These are phyloP conservation scores for Tiliqua scincoides DNA, from an alignment of 2,113 vertebrate genomes.

Conservation along the genomic window DNA sequence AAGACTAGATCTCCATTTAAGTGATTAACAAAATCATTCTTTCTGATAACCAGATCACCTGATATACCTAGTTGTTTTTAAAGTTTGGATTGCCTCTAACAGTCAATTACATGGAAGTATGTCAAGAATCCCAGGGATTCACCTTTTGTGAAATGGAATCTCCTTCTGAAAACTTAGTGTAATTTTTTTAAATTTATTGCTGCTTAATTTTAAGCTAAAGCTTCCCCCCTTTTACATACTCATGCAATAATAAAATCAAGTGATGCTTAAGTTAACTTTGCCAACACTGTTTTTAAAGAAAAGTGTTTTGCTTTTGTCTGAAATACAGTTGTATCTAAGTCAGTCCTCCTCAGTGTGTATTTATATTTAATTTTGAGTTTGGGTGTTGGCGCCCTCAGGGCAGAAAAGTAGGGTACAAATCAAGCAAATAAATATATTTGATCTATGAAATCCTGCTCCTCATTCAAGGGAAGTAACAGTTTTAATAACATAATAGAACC, in stretches of 20 bases:
- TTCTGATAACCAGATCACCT: background rate
- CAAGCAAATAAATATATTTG: background rate
- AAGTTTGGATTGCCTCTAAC: background rate
- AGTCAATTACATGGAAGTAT: background rate
- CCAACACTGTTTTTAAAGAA: background rate
- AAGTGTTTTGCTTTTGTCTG: background rate
- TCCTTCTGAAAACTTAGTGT: background rate
- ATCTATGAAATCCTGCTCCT: background rate
- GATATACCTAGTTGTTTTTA: background rate
- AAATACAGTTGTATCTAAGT: background rate
- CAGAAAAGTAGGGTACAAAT: no score
- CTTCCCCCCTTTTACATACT: background rate
- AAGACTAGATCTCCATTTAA: background rate
- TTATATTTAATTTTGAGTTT: background rate
- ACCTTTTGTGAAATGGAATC: background rate
- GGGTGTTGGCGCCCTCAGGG: no score
- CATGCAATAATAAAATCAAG: background rate
- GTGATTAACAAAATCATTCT: background rate
- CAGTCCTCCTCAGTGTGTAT: background rate
- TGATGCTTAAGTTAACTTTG: background rate
- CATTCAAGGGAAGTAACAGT: background rate
- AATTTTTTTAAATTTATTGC: background rate
- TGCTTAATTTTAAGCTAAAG: background rate
- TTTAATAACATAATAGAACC: background rate
- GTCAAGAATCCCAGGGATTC: accelerated